Evolutionary conservation across 1,140 invertebrate species (phyloP), one percentile per base, ranked within the genome.

Genomic region (Drosophila sp.): DNA sequence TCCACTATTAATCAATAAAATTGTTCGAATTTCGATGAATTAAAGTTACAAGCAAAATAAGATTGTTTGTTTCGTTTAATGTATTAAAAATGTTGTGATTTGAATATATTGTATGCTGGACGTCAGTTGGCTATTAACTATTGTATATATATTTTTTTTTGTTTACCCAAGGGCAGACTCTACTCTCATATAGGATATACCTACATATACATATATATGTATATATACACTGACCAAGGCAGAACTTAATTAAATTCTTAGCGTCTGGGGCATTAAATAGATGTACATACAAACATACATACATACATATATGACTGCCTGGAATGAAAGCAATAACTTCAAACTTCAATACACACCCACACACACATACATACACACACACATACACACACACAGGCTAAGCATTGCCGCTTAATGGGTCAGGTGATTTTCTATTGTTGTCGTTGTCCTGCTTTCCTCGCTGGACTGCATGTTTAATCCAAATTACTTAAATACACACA

Each of bases 371-470:
- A 6, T 3, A 38, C 10, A 10, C 11, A 57, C 23, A 55, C 40
- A 10, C 61, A 54, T 17, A 54, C 17, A 54, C 61, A 64, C 61
- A n/a, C 23, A 76, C 60, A 70, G 63, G 60, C 62, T 66, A 54
- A 76, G 69, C 81, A 75, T 80, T 80, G 68, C 67, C 78, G 72
- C 76, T 81, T 86, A 86, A 86, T 86, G 83, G 83, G 47, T 83
- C 83, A 86, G 83, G 83, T 86, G 84, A 86, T 86, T 87, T 86
- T 83, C 79, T 86, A 83, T 80, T 87, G 83, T 87, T 72, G 79
- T 76, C 84, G 83, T 56, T 67, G 79, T 72, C 65, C 57, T 64
- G 67, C 55, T 70, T 66, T 62, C 60, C 58, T 50, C 23, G 67
- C 79, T 62, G 72, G 83, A 87, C 83, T 73, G 84, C 83, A 87